Base-by-base conservation (phyloP, 1,140 invertebrate genomes). In the Drosophila sp. region DNA sequence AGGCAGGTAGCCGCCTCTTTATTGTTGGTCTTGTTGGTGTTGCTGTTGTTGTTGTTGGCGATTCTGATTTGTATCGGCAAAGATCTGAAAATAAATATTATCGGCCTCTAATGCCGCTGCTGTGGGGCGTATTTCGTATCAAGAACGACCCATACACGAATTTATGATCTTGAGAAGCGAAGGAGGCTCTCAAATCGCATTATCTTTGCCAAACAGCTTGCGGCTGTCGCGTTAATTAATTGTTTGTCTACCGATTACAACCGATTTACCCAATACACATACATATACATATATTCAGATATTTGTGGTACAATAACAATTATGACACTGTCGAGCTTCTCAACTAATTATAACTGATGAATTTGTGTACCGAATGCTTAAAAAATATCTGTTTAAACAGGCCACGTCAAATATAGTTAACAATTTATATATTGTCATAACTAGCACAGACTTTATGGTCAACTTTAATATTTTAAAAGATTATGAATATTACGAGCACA, bases 31-130 rank as follows among this genome's bases (percentile, higher is more conserved):
- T 65, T 78, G 78, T 65, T 71, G 48, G 16, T 54, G 18, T 27
- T 58, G 9, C 5, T 59, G 54, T 18, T 27, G 54, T 16, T 58
- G 38, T 53, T 53, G 16, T 48, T 45, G 72, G 48, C 59, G 73
- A 82, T 64, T 82, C 53, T 51, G 72, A 78, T 89, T 89, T 72
- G 57, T 83, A 74, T 79, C 83, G 83, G 83, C 83, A 89, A 87
- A 87, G 83, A 87, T 87, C 83, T 74, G 63, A 87, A 63, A 45
- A 29, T 59, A 62, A 56, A 56, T 65, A 58, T 45, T 36, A 63
- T 54, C 11, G 43, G 8, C 11, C 51, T 76, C 61, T 77, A 75
- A 57, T 27, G 43, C 38, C 25, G 41, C 56, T 56, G 56, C 65
- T 34, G 40, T 18, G 67, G 64, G 70, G 45, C 53, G 66, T 36